Percentiles rank a stretch among this genome's conserved stretches.
Evolutionary conservation across 2,797 vertebrate genomes (phyloP).

Genomic region (Protosalanx chinensis): DNA sequence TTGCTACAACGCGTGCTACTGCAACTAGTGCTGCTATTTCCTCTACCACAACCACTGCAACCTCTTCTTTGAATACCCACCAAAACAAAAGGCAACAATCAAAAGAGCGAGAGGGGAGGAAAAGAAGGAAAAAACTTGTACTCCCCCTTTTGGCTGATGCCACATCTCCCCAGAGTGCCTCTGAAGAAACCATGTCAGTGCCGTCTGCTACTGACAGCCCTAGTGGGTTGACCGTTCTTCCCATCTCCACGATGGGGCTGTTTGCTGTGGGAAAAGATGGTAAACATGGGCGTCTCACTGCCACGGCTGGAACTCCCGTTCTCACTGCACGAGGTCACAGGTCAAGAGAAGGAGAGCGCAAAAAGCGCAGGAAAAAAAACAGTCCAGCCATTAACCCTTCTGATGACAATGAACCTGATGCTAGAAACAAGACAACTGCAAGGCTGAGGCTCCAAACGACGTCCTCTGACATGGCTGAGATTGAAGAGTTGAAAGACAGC

Average conservation of each 20-base stretch:
- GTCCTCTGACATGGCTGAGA: not conserved
- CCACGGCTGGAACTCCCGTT: conserved; percentile 19
- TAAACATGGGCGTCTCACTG: conserved; percentile 38
- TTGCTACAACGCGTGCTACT: not conserved
- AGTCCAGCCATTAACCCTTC: not conserved
- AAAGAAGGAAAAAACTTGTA: conserved; percentile 50
- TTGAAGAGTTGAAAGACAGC: conserved; percentile 4
- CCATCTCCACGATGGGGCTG: not conserved
- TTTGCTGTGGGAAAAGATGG: conserved; percentile 16
- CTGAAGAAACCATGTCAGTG: conserved; percentile 24
- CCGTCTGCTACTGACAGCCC: conserved; percentile 11
- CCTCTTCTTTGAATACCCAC: conserved; percentile 30
- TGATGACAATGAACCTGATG: conserved; percentile 30
- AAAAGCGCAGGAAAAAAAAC: conserved; percentile 32
- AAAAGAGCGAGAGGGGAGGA: conserved; percentile 45
- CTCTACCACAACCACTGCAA: not conserved
- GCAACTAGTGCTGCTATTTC: not conserved
- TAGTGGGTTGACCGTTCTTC: not conserved
- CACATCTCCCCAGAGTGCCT: conserved; percentile 11
- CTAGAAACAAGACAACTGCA: conserved; percentile 35
- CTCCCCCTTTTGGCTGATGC: conserved; percentile 29
- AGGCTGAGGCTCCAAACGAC: conserved; percentile 9
- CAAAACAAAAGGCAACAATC: conserved; percentile 50
- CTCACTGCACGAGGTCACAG: conserved; percentile 23
- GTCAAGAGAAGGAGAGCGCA: conserved; percentile 41